Conservation (phyloP, 2,797 vertebrate species). For the Lagorchestes hirsutus region DNA sequence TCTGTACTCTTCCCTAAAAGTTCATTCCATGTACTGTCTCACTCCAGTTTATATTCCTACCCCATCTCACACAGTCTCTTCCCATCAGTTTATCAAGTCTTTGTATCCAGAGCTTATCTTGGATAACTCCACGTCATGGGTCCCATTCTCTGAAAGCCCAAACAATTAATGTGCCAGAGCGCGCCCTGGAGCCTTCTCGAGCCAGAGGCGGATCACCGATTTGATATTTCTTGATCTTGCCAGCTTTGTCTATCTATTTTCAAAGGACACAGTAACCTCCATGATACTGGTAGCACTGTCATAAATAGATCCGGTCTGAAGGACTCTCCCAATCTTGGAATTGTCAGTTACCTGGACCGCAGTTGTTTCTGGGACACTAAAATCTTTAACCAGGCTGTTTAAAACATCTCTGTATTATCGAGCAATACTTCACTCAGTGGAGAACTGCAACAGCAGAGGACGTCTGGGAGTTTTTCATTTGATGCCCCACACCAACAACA, state of each 20-base stretch:
- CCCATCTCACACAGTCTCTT: not conserved
- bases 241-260: not conserved
- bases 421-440: not conserved
- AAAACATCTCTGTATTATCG: not conserved
- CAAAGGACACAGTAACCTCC: not conserved
- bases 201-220: not conserved
- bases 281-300: not conserved
- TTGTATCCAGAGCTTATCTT: not conserved
- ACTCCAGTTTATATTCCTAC: not conserved
- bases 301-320: not conserved
- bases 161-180: not conserved
- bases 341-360: not conserved
- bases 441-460: not conserved
- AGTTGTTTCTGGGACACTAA: not conserved
- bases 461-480: not conserved
- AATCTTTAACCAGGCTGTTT: not conserved
- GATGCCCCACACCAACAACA: not conserved
- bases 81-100: not conserved
- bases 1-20: not conserved
- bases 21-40: not conserved
- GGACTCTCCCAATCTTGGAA: not conserved
- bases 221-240: not conserved
- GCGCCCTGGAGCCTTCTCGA: not conserved
- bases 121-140: not conserved
- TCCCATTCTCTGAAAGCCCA: not conserved